phyloP scores from a whole-genome alignment of 2,797 vertebrate genomes.

The Serranus cabrilla region DNA sequence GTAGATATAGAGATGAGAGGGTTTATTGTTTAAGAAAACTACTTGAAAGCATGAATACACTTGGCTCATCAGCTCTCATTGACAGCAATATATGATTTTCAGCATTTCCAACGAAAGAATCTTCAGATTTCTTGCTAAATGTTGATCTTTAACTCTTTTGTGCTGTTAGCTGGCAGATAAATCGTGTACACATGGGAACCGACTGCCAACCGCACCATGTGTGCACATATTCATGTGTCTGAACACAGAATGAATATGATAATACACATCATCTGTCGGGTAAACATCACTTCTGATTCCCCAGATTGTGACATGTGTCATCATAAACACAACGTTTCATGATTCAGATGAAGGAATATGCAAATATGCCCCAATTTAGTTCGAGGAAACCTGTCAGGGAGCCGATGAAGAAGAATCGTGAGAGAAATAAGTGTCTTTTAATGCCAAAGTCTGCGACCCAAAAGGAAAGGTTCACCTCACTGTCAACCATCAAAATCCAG shows the following conservation, averaged over 20 bases:
- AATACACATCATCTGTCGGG: constrained; percentile 40
- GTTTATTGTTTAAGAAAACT: neutral
- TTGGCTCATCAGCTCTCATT: too few species aligned
- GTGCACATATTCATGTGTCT: constrained; percentile 11
- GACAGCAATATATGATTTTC: too few species aligned
- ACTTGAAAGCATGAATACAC: neutral
- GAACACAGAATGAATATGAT: constrained; percentile 25
- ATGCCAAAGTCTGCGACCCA: constrained; percentile 24
- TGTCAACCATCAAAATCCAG: neutral
- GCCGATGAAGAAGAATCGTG: constrained; percentile 44
- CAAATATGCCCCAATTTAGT: constrained; percentile 39
- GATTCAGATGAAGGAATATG: constrained; percentile 46
- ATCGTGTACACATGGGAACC: neutral
- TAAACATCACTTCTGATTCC: constrained; percentile 29
- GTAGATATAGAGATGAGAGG: neutral
- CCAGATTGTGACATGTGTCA: constrained; percentile 26
- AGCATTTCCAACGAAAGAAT: neutral
- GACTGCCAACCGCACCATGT: constrained; percentile 3
- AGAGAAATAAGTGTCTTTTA: constrained; percentile 12
- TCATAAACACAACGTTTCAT: constrained; percentile 27
- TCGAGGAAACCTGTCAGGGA: constrained; percentile 10
- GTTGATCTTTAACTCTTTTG: neutral
- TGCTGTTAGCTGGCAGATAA: constrained; percentile 14
- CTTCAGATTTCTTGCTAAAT: neutral
- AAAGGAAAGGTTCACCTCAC: neutral